A percentile compares a stretch with the other conserved stretches of the same genome.
Evolutionary conservation across 2,113 vertebrate genomes (phyloP).

Genomic region (Micronisus gabar): DNA sequence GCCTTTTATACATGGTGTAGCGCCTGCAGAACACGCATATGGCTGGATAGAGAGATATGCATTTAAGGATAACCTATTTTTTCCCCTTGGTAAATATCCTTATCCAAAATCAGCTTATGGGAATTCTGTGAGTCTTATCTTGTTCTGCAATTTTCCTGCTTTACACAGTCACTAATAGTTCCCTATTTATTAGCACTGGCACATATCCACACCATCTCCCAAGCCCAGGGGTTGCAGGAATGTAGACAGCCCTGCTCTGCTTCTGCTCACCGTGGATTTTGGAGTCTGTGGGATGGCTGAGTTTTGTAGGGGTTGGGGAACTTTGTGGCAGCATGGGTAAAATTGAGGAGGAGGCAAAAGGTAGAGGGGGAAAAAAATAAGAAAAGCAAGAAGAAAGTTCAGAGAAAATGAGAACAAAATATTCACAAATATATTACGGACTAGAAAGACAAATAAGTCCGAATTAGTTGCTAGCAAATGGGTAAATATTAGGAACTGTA

Average conservation of each 20-base stretch:
- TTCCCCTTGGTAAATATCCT: background rate
- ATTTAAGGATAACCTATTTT: background rate
- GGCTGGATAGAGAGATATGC: background rate
- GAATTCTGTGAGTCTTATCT: constrained; percentile 24
- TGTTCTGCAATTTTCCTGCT: constrained; percentile 40
- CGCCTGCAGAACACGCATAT: fast-evolving
- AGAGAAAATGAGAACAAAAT: background rate
- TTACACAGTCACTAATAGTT: background rate
- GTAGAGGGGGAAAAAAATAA: background rate
- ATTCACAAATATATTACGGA: background rate
- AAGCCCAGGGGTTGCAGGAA: background rate
- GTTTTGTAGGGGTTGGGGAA: background rate
- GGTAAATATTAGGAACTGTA: background rate
- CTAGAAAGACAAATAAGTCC: background rate
- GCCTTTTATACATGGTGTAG: fast-evolving
- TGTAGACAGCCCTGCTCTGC: background rate
- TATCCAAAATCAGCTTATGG: constrained; percentile 1
- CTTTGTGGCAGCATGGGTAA: background rate
- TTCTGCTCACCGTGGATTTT: background rate
- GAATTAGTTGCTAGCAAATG: background rate
- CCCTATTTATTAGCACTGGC: constrained; percentile 28
- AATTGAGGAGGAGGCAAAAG: background rate
- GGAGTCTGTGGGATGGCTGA: background rate
- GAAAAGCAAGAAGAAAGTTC: background rate
- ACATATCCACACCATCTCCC: background rate